Percentiles rank a stretch among this genome's conserved stretches.
These are phyloP conservation scores for Eubucco bourcierii DNA, from an alignment of 2,113 vertebrate genomes.

Conservation along the genomic window DNA sequence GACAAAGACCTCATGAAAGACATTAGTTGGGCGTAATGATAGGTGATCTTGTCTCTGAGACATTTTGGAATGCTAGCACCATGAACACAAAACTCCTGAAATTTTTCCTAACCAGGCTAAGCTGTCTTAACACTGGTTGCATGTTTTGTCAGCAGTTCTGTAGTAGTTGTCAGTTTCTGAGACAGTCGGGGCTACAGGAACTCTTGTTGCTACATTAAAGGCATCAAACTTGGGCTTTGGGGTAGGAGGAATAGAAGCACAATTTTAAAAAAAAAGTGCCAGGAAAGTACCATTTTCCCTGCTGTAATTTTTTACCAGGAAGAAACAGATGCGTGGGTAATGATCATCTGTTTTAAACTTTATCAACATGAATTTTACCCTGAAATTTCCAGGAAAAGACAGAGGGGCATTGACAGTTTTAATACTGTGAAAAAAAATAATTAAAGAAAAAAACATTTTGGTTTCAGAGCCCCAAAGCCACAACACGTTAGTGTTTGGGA, in stretches of 20 bases:
- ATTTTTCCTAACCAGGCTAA: not conserved
- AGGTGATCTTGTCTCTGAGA: not conserved
- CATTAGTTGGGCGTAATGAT: not conserved
- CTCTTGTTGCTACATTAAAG: not conserved
- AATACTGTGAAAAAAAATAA: not conserved
- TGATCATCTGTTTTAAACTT: not conserved
- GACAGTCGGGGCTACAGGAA: not conserved
- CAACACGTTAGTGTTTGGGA: not conserved
- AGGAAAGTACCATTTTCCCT: not conserved
- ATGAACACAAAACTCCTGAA: not conserved
- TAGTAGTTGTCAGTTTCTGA: not conserved
- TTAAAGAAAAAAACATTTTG: not conserved
- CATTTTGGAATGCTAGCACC: not conserved
- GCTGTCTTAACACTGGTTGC: not conserved
- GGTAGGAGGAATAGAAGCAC: not conserved
- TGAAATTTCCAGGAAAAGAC: not conserved
- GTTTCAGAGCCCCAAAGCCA: not conserved
- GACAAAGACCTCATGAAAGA: not conserved
- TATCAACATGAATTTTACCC: not conserved
- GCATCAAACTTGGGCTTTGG: not conserved
- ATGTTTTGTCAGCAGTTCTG: not conserved
- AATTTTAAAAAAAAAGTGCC: not conserved
- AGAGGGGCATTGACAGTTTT: not conserved
- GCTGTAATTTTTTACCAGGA: not conserved
- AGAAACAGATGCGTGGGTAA: constrained; percentile 12